Evolutionary conservation across 2,888 invertebrate species (phyloP).

Genomic region (Nowickia ferox): DNA sequence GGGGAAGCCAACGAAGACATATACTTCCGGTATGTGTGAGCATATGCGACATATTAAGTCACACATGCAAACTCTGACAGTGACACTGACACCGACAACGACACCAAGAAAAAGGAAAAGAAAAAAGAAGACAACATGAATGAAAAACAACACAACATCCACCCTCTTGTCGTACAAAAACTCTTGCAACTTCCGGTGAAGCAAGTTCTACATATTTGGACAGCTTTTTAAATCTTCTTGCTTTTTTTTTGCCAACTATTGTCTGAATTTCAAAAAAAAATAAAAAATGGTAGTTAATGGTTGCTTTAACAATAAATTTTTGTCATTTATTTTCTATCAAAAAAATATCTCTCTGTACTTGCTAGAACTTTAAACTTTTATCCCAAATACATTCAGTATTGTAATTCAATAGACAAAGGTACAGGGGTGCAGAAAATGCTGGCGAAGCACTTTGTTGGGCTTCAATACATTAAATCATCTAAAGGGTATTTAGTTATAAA

Average conservation of each 20-base stretch:
- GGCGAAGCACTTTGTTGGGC: not conserved
- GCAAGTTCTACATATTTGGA: slow-evolving; percentile 55
- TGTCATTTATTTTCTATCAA: slow-evolving; percentile 15
- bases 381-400: slow-evolving; percentile 42
- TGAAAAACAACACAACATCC: slow-evolving; percentile 27
- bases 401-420: slow-evolving; percentile 9
- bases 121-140: not conserved
- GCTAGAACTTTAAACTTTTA: slow-evolving; percentile 43
- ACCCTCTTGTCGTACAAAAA: slow-evolving; percentile 61
- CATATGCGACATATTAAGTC: slow-evolving; percentile 65
- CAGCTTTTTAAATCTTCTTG: slow-evolving; percentile 38
- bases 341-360: slow-evolving; percentile 14
- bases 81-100: slow-evolving; percentile 31
- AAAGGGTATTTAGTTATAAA: not conserved
- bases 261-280: slow-evolving; percentile 31
- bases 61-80: slow-evolving; percentile 4
- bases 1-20: slow-evolving; percentile 59
- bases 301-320: slow-evolving; percentile 63
- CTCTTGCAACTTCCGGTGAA: slow-evolving; percentile 66
- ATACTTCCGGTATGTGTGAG: slow-evolving; percentile 66
- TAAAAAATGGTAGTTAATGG: slow-evolving; percentile 57
- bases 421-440: slow-evolving; percentile 15
- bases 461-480: not conserved
- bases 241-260: slow-evolving; percentile 26
- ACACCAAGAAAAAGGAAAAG: not conserved